Conservation (phyloP, 2,888 invertebrate species). For the Leuctra nigra region DNA sequence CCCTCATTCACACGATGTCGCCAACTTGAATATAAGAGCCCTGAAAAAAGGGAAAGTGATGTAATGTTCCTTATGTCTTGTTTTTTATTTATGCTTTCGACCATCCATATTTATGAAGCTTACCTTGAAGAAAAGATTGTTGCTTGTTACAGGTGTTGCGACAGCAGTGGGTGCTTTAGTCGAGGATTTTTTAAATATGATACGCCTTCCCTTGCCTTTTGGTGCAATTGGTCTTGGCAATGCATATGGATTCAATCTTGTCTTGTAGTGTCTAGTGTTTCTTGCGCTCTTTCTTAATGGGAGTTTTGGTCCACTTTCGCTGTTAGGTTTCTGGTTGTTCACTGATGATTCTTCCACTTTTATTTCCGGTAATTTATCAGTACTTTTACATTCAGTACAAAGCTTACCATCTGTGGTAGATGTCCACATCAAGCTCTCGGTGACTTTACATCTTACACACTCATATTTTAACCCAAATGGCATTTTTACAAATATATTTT, state of each 20-base stretch:
- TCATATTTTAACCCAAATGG: slow-evolving; percentile 51
- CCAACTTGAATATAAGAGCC: slow-evolving; percentile 81
- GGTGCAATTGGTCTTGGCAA: slow-evolving; percentile 42
- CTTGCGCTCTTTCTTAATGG: slow-evolving; percentile 51
- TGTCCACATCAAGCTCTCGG: slow-evolving; percentile 69
- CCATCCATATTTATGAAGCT: too few relatives aligned
- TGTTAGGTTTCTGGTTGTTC: slow-evolving; percentile 33
- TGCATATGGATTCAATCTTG: slow-evolving; percentile 41
- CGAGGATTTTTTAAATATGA: slow-evolving; percentile 71
- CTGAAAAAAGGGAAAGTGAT: too few relatives aligned
- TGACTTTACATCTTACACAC: slow-evolving; percentile 62
- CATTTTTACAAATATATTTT: slow-evolving; percentile 34
- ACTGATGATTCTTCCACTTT: slow-evolving; percentile 30
- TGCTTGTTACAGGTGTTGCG: slow-evolving; percentile 73
- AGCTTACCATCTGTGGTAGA: slow-evolving; percentile 65
- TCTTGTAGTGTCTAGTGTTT: slow-evolving; percentile 44
- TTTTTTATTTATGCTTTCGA: too few relatives aligned
- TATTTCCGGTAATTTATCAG: slow-evolving; percentile 45
- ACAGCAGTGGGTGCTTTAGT: slow-evolving; percentile 74
- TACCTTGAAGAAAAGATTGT: slow-evolving; percentile 70
- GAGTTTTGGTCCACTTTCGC: slow-evolving; percentile 37
- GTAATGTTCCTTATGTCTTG: too few relatives aligned
- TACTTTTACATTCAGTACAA: slow-evolving; percentile 62
- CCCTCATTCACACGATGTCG: slow-evolving; percentile 81
- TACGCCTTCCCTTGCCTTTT: slow-evolving; percentile 68